Conservation (phyloP, 2,888 invertebrate species). For the Nymphalis c-album region DNA sequence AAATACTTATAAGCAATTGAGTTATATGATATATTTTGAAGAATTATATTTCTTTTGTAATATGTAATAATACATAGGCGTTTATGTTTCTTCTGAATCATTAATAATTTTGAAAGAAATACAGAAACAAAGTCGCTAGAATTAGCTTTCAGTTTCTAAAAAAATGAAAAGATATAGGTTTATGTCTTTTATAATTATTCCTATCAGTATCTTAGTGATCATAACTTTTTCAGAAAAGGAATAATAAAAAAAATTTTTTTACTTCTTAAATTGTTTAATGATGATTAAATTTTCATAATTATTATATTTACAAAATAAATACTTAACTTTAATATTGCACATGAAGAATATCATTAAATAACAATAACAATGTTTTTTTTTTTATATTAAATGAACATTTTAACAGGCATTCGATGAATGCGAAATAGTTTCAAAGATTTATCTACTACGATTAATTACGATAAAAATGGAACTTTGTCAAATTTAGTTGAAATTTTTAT, state of each 20-base stretch:
- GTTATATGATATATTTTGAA: too few relatives aligned
- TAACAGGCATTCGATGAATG: slow-evolving; percentile 45
- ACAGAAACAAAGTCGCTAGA: too few relatives aligned
- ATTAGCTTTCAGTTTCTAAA: too few relatives aligned
- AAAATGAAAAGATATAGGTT: too few relatives aligned
- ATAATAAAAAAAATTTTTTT: slow-evolving; percentile 16
- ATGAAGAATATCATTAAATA: slow-evolving; percentile 59
- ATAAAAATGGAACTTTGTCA: slow-evolving; percentile 38
- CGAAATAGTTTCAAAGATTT: slow-evolving; percentile 35
- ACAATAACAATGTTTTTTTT: slow-evolving; percentile 67
- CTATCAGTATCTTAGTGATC: too few relatives aligned
- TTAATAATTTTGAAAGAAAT: too few relatives aligned
- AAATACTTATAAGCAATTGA: too few relatives aligned
- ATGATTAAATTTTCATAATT: slow-evolving; percentile 48
- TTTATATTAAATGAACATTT: slow-evolving; percentile 47
- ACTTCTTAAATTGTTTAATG: slow-evolving; percentile 39
- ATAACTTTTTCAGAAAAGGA: neutral
- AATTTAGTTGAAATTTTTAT: slow-evolving; percentile 24
- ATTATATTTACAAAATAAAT: slow-evolving; percentile 76
- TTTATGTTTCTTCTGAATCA: too few relatives aligned
- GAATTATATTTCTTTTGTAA: too few relatives aligned
- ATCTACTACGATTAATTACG: slow-evolving; percentile 31
- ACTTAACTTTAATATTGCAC: slow-evolving; percentile 78
- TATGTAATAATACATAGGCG: too few relatives aligned
- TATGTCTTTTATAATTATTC: too few relatives aligned